Conservation (phyloP, 1,140 invertebrate species). For the Neotoxoptera formosana region DNA sequence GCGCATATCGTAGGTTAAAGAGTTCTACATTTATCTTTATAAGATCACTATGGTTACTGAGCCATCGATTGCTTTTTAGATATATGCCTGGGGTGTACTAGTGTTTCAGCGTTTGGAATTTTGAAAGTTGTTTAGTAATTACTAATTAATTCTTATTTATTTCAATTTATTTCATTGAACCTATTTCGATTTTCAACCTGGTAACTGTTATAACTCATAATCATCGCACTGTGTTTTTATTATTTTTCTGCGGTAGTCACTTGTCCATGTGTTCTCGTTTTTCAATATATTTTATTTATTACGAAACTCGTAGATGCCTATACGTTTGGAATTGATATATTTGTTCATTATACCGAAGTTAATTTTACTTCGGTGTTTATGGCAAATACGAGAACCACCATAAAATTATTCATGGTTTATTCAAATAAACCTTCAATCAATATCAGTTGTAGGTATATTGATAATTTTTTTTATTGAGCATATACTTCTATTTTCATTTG, state of each 20-base stretch:
- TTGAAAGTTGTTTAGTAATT: too few relatives aligned
- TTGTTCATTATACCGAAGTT: not conserved
- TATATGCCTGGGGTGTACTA: not conserved
- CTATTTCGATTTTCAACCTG: not conserved
- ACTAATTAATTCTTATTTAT: not conserved
- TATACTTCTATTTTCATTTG: not conserved
- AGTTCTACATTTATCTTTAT: not conserved
- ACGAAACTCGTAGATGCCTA: not conserved
- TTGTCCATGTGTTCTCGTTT: not conserved
- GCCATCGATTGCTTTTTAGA: not conserved
- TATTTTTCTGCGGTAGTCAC: not conserved
- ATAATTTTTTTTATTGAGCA: slow-evolving; percentile 1
- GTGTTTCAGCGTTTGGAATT: not conserved
- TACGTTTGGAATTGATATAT: not conserved
- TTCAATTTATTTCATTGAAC: not conserved
- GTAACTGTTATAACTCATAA: not conserved
- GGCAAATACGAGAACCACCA: not conserved
- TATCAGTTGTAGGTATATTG: not conserved
- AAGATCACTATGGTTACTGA: not conserved
- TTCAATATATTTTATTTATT: not conserved
- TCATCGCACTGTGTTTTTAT: not conserved
- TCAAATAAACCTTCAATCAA: not conserved
- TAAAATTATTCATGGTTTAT: not conserved
- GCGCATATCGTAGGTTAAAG: not conserved
- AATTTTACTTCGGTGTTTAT: not conserved